Evolutionary conservation across 64 coral and sea anemone genomes (phyloP), one percentile per base, ranked within the genome.

Genomic region (Dendrophyllia cribrosa): DNA sequence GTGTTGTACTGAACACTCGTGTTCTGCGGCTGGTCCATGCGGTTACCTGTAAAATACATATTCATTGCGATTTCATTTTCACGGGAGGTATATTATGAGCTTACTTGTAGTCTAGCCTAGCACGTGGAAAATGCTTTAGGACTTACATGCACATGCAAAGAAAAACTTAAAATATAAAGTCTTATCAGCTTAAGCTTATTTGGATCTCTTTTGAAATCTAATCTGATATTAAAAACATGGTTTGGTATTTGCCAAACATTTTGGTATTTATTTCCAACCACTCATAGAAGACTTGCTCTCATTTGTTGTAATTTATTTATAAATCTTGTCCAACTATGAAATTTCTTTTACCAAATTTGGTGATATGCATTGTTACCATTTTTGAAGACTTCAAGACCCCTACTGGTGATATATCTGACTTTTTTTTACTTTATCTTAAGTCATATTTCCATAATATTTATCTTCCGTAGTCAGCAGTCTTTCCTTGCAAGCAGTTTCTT

Each of bases 301-400:
- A 23, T 83, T 49, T 83, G 43, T 49, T n/a, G 21, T 83, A 14
- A 83, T 67, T 83, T 83, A 83, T 83, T 83, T 51, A 83, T 67
- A 45, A 4, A 48, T 43, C 22, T 67, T 19, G 6, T 51, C 80
- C 47, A 44, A 63, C 43, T 45, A 66, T 61, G 24, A 2, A 34
- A 6, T 75, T 6, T 59, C 8, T 19, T 44, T 80, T 48, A 50
- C 80, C 80, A 84, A 67, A 84, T 84, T 50, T 22, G 80, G 80
- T 65, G 50, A 68, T 13, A 5, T 67, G 1, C 58, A 22, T 84
- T 68, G 60, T 84, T 83, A 4, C 11, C 16, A 4, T n/a, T 21
- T 4, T 53, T 51, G 44, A 12, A 24, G 24, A 34, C n/a, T 70
- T 24, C 3, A 10, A 70, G 7, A 70, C 24, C 66, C 66, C n/a